Base-by-base conservation (phyloP, 2,888 invertebrate species). In the Eulithis prunata region DNA sequence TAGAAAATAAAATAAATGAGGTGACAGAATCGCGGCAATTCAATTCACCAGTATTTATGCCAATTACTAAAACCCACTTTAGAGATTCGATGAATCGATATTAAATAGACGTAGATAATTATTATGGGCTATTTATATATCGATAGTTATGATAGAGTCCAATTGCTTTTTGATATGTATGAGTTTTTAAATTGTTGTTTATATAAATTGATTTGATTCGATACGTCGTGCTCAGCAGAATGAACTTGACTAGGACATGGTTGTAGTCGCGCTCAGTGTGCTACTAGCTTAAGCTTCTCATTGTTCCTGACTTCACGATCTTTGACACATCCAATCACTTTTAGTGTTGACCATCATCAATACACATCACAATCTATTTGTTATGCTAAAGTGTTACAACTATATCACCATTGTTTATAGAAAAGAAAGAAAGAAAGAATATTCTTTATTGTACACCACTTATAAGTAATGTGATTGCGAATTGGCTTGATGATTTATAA, bases 231-330 rank as follows among this genome's bases (percentile, higher is more conserved):
- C 36, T 45, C 36, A n/a, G 14, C 8, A 46, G 21, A 21, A 21
- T 21, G 21, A 21, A 21, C 21, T 21, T 21, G 21, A 21, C 1
- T 21, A 21, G 21, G 21, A 21, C 21, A 21, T 21, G 21, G 21
- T 21, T 21, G 21, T 21, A 21, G 3, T 66, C n/a, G 56, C 64
- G 68, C 83, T 69, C 71, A 62, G 76, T 88, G 71, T 70, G 53
- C 58, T 66, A 14, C 66, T 10, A 59, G 59, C 74, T 70, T 71
- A 66, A 45, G 69, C 21, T 57, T 53, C 72, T 69, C 72, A 81
- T 86, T 84, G 79, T 81, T 79, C 79, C 79, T 75, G 78, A 80
- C 79, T 79, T 78, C 84, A 85, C 85, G 84, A 85, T 80, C 78
- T 78, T 78, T 72, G 77, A 77, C 78, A 81, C 78, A 79, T 83